phyloP scores from a whole-genome alignment of 2,888 invertebrate genomes.

The Eupithecia subfuscata region DNA sequence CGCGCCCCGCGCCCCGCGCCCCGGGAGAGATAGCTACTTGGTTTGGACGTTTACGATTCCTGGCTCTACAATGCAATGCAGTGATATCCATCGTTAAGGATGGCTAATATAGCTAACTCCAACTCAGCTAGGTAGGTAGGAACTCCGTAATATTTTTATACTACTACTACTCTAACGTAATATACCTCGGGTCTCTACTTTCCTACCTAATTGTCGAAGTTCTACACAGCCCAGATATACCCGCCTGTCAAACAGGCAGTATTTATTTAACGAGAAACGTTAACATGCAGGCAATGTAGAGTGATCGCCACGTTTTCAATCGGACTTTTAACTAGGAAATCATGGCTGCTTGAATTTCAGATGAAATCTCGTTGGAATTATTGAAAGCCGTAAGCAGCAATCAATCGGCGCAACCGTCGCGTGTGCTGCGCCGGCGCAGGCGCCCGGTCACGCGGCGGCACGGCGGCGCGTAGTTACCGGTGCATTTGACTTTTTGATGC shows the following conservation, averaged over 20 bases:
- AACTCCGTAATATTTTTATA: too few species aligned
- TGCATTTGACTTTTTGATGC: conserved; percentile 50
- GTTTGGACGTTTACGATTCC: background rate
- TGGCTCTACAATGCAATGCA: background rate
- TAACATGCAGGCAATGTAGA: background rate
- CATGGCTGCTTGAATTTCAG: conserved; percentile 27
- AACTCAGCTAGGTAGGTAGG: background rate
- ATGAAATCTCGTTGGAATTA: conserved; percentile 28
- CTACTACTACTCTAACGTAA: too few species aligned
- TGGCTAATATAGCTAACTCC: background rate
- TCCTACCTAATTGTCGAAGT: background rate
- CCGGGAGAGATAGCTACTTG: background rate
- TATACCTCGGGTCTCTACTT: background rate
- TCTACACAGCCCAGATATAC: background rate
- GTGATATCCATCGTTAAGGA: background rate
- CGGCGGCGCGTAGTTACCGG: conserved; percentile 41
- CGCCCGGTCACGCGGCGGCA: conserved; percentile 44
- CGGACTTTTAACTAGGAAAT: conserved; percentile 37
- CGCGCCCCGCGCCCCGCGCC: background rate
- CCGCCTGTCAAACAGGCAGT: too few species aligned
- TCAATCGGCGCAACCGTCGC: conserved; percentile 27
- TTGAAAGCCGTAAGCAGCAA: conserved; percentile 18
- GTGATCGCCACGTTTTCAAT: conserved; percentile 7
- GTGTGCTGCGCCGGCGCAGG: conserved; percentile 35
- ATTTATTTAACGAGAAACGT: conserved; percentile 1